Evolutionary conservation across 2,888 invertebrate genomes (phyloP).

Genomic region (Campoplex nolae): DNA sequence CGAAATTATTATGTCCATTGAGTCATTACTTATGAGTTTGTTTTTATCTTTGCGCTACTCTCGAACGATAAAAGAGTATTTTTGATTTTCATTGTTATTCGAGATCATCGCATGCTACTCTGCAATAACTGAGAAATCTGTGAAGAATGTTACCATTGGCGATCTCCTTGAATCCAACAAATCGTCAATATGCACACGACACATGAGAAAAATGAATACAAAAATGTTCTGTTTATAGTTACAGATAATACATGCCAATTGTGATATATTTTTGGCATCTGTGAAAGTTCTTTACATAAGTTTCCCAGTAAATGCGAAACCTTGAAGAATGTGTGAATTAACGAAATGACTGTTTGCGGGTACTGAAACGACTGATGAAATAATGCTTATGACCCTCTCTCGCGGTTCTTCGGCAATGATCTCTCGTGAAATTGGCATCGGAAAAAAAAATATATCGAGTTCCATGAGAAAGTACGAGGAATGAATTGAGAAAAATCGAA

Average conservation of each 20-base stretch:
- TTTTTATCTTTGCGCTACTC: neutral
- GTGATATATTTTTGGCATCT: neutral
- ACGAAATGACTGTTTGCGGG: neutral
- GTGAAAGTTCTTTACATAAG: neutral
- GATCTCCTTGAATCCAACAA: neutral
- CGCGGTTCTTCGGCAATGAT: neutral
- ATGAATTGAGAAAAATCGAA: neutral
- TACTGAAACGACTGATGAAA: neutral
- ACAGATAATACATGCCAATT: neutral
- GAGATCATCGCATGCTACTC: neutral
- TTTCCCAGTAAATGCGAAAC: neutral
- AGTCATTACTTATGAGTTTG: neutral
- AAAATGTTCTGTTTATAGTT: neutral
- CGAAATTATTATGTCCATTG: neutral
- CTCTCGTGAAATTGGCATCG: neutral
- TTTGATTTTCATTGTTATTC: neutral
- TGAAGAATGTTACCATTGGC: no score
- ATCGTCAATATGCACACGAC: neutral
- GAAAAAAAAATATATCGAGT: neutral
- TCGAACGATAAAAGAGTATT: neutral
- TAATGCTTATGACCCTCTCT: neutral
- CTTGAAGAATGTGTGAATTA: neutral
- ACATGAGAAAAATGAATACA: neutral
- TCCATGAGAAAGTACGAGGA: neutral
- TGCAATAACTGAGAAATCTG: neutral